Evolutionary conservation across 2,888 invertebrate species (phyloP), one percentile per base, ranked within the genome.

Genomic region (Tetheella fluctuosa): DNA sequence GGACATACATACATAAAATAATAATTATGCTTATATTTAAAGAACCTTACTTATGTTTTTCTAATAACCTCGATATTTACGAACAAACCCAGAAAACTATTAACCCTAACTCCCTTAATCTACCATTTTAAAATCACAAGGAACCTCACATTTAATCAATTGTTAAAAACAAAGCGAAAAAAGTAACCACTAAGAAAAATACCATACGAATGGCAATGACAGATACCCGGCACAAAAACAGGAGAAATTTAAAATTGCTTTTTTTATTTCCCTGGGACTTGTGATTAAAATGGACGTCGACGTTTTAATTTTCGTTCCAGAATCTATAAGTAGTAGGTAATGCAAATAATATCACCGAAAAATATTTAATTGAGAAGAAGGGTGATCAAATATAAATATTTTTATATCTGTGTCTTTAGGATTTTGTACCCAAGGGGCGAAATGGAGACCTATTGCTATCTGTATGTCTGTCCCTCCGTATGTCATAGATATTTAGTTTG

Each of bases 221-320:
- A 62, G 61, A 62, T 58, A 59, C 34, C 28, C 30, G 12, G n/a
- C 42, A 39, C 25, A 58, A 58, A 58, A 28, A 58, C 34, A 34
- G 52, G 52, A 58, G 34, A 39, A 61, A 64, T 64, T 34, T 55
- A 55, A 62, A 65, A 61, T 59, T 59, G 52, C 52, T 57, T 57
- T 61, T 54, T 59, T 65, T 66, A 62, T 58, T 57, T 58, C 56
- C 39, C 55, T 37, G 58, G 57, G 58, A 62, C 37, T 52, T 56
- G 52, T 57, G 65, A 73, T 79, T 72, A 67, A 76, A 71, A 68
- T 68, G 62, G 70, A 72, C 65, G 63, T 62, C 61, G 69, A 70
- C 62, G 59, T 71, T 70, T 73, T 77, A 77, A 78, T 78, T 77
- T 69, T 54, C 54, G 53, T 62, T 20, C 61, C 60, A 23, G 60